A percentile compares a stretch with the other conserved stretches of the same genome.
These are phyloP conservation scores for Parnassius orleans DNA, from an alignment of 2,888 invertebrate genomes.

Conservation along the genomic window DNA sequence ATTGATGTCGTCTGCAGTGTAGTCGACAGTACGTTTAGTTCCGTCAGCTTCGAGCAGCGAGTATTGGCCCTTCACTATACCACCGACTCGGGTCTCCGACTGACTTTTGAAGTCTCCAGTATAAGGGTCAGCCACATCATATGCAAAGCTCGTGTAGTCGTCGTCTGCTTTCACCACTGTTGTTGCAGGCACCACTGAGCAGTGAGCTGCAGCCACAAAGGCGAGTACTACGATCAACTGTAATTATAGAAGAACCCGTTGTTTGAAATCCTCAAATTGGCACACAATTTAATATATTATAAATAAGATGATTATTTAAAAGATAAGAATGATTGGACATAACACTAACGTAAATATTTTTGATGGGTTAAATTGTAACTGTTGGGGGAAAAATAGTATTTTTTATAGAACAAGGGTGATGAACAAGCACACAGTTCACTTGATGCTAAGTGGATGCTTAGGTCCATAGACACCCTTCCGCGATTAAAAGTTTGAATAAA, in stretches of 20 bases:
- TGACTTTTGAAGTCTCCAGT: constrained; percentile 82
- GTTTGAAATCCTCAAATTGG: too few species aligned
- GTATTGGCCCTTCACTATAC: constrained; percentile 78
- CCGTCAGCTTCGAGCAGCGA: constrained; percentile 79
- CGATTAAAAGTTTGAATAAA: too few species aligned
- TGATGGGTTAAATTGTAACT: too few species aligned
- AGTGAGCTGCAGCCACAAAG: constrained; percentile 59
- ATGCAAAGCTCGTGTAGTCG: constrained; percentile 70
- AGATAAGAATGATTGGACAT: too few species aligned
- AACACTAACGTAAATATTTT: too few species aligned
- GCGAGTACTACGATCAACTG: constrained; percentile 70
- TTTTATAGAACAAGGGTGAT: too few species aligned
- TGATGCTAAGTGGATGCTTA: too few species aligned
- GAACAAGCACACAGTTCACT: too few species aligned
- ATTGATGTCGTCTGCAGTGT: constrained; percentile 78
- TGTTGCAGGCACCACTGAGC: constrained; percentile 72
- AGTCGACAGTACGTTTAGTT: constrained; percentile 79
- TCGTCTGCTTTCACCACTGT: constrained; percentile 55
- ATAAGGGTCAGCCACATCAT: constrained; percentile 78
- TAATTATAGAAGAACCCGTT: neutral
- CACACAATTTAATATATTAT: too few species aligned
- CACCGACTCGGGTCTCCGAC: constrained; percentile 76
- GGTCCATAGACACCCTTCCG: too few species aligned
- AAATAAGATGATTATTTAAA: too few species aligned
- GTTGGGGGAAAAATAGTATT: too few species aligned